These are phyloP conservation scores for Entomobrya multifasciata DNA, from an alignment of 2,888 invertebrate species.

Conservation along the genomic window DNA sequence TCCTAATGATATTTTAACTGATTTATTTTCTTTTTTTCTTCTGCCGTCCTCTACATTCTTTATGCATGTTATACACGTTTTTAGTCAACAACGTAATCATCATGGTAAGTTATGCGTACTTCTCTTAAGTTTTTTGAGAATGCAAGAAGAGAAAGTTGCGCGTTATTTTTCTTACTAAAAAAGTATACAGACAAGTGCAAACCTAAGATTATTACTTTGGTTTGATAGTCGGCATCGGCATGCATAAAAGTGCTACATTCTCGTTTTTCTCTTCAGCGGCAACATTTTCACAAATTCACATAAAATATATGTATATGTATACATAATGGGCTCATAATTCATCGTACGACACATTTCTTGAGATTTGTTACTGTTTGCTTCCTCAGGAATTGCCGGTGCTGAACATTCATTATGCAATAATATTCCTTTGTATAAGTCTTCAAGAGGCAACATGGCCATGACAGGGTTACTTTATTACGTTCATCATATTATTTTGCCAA, in stretches of 20 bases:
- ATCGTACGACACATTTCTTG: conserved; percentile 67
- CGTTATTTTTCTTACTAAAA: neutral
- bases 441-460: no score
- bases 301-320: conserved; percentile 53
- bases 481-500: neutral
- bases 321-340: conserved; percentile 66
- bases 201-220: neutral
- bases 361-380: conserved; percentile 45
- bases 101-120: neutral
- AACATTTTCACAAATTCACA: conserved; percentile 2
- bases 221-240: neutral
- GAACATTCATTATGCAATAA: conserved; percentile 7
- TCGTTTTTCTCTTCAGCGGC: neutral
- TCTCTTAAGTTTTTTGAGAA: conserved; percentile 12
- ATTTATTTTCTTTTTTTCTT: conserved; percentile 65
- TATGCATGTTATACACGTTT: neutral
- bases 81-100: conserved; percentile 3
- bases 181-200: neutral
- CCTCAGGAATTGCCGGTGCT: conserved; percentile 19
- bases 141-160: neutral
- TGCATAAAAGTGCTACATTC: conserved; percentile 3
- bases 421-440: neutral
- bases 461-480: neutral
- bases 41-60: neutral
- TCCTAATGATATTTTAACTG: conserved; percentile 71